These are phyloP conservation scores for Cyclargus thomasi DNA, from an alignment of 1,140 invertebrate species.

Conservation along the genomic window DNA sequence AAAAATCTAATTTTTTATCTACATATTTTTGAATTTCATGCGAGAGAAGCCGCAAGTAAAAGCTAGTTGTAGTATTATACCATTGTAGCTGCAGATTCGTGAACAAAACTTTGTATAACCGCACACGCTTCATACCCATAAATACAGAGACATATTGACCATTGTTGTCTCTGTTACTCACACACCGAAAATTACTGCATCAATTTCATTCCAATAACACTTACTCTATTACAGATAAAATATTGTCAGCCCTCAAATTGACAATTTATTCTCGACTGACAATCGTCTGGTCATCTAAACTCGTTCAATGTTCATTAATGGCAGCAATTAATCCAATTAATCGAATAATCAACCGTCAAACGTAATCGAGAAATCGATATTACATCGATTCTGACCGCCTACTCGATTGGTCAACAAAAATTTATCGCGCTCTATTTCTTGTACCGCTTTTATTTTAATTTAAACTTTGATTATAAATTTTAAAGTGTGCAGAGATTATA, in stretches of 20 bases:
- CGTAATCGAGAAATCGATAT: neutral
- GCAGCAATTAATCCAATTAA: constrained; percentile 6
- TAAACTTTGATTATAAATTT: too few relatives aligned
- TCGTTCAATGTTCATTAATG: neutral
- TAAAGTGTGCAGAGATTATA: too few relatives aligned
- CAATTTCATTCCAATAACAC: neutral
- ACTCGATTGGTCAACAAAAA: constrained; percentile 7
- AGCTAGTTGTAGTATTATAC: neutral
- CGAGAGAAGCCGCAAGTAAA: too few relatives aligned
- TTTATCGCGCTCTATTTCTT: constrained; percentile 25
- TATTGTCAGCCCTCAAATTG: neutral
- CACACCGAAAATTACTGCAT: neutral
- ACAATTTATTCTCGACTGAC: neutral
- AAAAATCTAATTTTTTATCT: too few relatives aligned
- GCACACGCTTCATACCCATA: neutral
- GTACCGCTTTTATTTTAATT: constrained; percentile 12
- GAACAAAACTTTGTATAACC: too few relatives aligned
- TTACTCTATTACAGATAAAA: neutral
- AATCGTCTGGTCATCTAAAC: neutral
- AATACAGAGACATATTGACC: neutral
- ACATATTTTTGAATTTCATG: too few relatives aligned
- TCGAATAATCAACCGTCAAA: neutral
- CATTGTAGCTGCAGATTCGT: too few relatives aligned
- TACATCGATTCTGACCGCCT: neutral
- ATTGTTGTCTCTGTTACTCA: neutral